phyloP scores from a whole-genome alignment of 2,113 vertebrate species.

The Boleophthalmus pectinirostris region DNA sequence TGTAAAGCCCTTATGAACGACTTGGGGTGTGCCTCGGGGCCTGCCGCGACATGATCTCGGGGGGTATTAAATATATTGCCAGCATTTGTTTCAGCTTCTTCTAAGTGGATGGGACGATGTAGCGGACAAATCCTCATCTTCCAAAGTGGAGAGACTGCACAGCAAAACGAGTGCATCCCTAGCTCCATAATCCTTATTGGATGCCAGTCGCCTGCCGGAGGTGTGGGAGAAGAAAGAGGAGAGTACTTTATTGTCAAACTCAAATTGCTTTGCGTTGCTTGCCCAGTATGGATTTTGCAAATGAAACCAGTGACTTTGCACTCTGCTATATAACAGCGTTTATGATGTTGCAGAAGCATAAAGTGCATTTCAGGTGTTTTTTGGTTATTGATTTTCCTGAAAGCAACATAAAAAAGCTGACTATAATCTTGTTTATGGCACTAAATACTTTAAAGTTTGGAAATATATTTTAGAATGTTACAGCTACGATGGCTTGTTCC shows the following conservation, averaged over 20 bases:
- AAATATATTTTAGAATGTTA: background rate
- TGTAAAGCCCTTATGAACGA: slow-evolving; percentile 61
- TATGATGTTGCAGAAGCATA: background rate
- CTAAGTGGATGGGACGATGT: slow-evolving; percentile 63
- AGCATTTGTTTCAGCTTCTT: slow-evolving; percentile 72
- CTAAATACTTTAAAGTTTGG: background rate
- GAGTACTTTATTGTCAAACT: slow-evolving; percentile 35
- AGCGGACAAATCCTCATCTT: slow-evolving; percentile 62
- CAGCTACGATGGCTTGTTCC: background rate
- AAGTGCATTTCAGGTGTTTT: slow-evolving; percentile 5
- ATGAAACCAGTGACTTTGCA: slow-evolving; percentile 19
- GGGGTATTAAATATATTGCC: slow-evolving; percentile 76
- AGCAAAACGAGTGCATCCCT: slow-evolving; percentile 60
- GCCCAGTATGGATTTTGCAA: slow-evolving; percentile 32
- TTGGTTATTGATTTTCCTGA: slow-evolving; percentile 1
- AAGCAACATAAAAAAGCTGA: background rate
- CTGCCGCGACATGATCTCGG: slow-evolving; percentile 60
- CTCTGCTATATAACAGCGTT: slow-evolving; percentile 5
- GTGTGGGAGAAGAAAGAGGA: slow-evolving; percentile 10
- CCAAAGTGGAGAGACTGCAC: slow-evolving; percentile 56
- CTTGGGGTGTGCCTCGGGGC: slow-evolving; percentile 46
- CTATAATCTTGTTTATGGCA: background rate
- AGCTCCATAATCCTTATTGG: slow-evolving; percentile 58
- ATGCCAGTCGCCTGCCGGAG: slow-evolving; percentile 30
- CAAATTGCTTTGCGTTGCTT: slow-evolving; percentile 36